Conservation (phyloP, 2,113 vertebrate genomes). For the Proterorhinus semilunaris region DNA sequence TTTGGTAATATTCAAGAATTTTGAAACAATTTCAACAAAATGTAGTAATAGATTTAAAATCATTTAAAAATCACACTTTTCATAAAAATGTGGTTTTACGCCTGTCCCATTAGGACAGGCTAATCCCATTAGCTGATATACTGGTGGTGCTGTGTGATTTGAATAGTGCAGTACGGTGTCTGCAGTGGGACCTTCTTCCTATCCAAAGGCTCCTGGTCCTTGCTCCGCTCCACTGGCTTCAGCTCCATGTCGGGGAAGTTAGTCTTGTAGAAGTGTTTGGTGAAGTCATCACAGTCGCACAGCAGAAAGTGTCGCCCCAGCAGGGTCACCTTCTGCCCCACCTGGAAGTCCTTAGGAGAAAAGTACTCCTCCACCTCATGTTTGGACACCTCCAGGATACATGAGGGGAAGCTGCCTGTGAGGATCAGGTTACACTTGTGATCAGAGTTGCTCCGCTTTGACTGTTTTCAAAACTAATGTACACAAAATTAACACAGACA, state of each 20-base stretch:
- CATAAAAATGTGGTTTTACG: too few relatives aligned
- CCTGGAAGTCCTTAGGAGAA: conserved; percentile 85
- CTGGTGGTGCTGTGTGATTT: too few relatives aligned
- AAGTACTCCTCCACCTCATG: conserved; percentile 88
- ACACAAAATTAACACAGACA: too few relatives aligned
- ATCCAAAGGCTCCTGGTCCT: conserved; percentile 31
- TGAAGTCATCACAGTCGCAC: conserved; percentile 88
- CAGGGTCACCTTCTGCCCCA: conserved; percentile 82
- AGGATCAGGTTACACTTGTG: neutral
- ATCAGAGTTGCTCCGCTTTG: too few relatives aligned
- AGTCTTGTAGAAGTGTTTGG: conserved; percentile 80
- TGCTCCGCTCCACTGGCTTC: conserved; percentile 68
- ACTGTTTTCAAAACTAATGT: too few relatives aligned
- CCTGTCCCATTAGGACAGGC: too few relatives aligned
- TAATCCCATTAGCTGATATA: too few relatives aligned
- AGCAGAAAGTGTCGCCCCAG: conserved; percentile 86
- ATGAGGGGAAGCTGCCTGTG: conserved; percentile 84
- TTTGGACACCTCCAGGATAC: conserved; percentile 85
- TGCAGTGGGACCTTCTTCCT: conserved; percentile 50
- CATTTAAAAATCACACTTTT: too few relatives aligned
- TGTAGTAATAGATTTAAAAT: too few relatives aligned
- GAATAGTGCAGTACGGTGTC: too few relatives aligned
- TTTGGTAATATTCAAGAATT: too few relatives aligned
- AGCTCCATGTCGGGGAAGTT: conserved; percentile 81
- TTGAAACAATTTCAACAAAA: too few relatives aligned